Evolutionary conservation across 2,113 vertebrate species (phyloP).

Genomic region (Madoqua kirkii): DNA sequence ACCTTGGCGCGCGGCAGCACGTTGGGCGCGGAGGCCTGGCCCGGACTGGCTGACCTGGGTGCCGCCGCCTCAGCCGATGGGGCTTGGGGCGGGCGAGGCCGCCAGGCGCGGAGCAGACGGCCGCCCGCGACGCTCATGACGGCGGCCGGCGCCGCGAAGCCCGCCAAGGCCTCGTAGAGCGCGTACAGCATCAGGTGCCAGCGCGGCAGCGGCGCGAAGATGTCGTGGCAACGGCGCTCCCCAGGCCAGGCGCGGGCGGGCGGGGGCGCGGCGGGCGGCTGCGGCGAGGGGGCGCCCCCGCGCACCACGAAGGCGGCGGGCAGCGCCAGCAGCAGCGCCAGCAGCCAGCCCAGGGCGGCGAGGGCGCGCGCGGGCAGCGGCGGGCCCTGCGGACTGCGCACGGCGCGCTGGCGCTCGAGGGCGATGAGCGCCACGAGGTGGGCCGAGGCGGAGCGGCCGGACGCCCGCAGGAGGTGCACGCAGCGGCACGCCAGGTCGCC

Average conservation of each 20-base stretch:
- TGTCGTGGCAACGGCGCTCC: slow-evolving; percentile 60
- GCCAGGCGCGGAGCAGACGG: slow-evolving; percentile 50
- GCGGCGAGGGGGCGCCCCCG: not conserved
- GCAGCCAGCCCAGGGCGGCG: slow-evolving; percentile 71
- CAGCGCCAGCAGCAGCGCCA: slow-evolving; percentile 76
- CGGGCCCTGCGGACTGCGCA: slow-evolving; percentile 44
- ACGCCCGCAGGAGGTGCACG: slow-evolving; percentile 71
- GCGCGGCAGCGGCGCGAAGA: slow-evolving; percentile 67
- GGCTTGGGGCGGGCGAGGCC: not conserved
- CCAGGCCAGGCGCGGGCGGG: not conserved
- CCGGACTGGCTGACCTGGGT: not conserved
- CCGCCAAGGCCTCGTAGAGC: slow-evolving; percentile 65
- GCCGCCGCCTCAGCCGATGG: not conserved
- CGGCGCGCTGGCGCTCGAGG: slow-evolving; percentile 71
- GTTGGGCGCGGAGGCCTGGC: not conserved
- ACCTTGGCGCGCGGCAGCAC: slow-evolving; percentile 73
- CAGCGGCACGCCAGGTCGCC: slow-evolving; percentile 70
- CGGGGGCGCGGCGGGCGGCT: not conserved
- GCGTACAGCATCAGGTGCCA: slow-evolving; percentile 72
- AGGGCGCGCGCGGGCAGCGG: slow-evolving; percentile 67
- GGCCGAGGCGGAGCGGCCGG: slow-evolving; percentile 73
- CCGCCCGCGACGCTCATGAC: slow-evolving; percentile 54
- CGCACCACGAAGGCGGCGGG: slow-evolving; percentile 72
- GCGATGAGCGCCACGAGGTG: slow-evolving; percentile 77
- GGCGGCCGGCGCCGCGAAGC: slow-evolving; percentile 72